Evolutionary conservation across 2,888 invertebrate genomes (phyloP).

Genomic region (Koerneria pararmatus): DNA sequence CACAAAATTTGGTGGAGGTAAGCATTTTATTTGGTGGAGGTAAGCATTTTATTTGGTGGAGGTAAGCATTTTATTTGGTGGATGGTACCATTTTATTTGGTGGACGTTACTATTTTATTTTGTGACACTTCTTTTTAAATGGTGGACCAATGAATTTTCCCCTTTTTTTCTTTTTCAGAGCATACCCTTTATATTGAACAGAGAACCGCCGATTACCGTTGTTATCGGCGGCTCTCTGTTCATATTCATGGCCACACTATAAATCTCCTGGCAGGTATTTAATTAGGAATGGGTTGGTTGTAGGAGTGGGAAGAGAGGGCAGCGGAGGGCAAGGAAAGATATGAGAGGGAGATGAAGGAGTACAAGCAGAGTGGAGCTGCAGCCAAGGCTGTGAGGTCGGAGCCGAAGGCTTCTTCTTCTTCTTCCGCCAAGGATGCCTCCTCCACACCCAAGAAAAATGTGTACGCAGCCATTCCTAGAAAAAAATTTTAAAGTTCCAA

Average conservation of each 20-base stretch:
- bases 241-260: not conserved
- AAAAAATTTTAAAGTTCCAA: too few species aligned
- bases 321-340: constrained; percentile 79
- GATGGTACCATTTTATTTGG: too few species aligned
- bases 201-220: not conserved
- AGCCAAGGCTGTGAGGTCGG: constrained; percentile 5
- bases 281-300: constrained; percentile 15
- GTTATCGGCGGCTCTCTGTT: too few species aligned
- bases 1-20: too few species aligned
- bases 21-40: too few species aligned
- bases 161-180: too few species aligned
- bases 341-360: constrained; percentile 80
- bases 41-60: too few species aligned
- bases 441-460: constrained; percentile 18
- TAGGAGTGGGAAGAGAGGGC: constrained; percentile 88
- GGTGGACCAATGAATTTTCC: not conserved
- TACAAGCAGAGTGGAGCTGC: constrained; percentile 67
- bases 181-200: constrained; percentile 9
- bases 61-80: too few species aligned
- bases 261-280: not conserved
- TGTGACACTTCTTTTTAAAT: not conserved
- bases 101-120: too few species aligned
- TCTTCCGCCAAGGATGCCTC: not conserved
- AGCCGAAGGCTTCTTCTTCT: not conserved
- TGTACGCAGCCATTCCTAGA: too few species aligned